Base-by-base conservation (phyloP, 2,797 vertebrate genomes). In the Alectoris magna region DNA sequence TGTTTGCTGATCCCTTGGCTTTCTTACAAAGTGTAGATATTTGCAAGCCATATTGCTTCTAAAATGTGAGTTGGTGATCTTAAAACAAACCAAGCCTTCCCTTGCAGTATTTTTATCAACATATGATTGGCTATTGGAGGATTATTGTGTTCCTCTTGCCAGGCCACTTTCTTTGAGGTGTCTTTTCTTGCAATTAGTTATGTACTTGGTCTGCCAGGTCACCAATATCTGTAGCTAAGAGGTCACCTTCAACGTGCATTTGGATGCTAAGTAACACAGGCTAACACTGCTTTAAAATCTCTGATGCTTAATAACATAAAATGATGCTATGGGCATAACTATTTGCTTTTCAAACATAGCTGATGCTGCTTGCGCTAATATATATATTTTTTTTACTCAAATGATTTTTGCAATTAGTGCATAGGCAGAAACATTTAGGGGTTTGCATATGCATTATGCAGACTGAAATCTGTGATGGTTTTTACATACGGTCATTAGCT, bases 1-100 rank as follows among this genome's bases (percentile, higher is more conserved):
- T 64, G 53, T 93, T 92, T 89, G 19, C 58, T 77, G 77, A 72
- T 84, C 17, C 34, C 14, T 91, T 93, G 91, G 82, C 87, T 87
- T 71, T 44, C 59, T 55, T 83, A 53, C 59, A 31, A 51, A 62
- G 4, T 36, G 41, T 53, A 82, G 74, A 26, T 72, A 55, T 79
- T 85, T 82, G 60, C 44, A 79, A 71, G 79, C 14, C 12, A 6
- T 74, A 12, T 22, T 88, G 48, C 38, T 85, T 95, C 51, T 59
- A 87, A 79, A 84, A 60, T 31, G 41, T 89, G 66, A 87, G 26
- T 62, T 80, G 84, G 62, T 80, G 58, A 76, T 84, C 39, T 87
- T 73, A 67, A 70, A 84, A 31, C 49, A 74, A 92, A 86, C 38
- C 31, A 70, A 69, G 64, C 29, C 26, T 70, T 84, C 23, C 56